Base-by-base conservation (phyloP, 2,113 vertebrate species). In the Platichthys flesus region DNA sequence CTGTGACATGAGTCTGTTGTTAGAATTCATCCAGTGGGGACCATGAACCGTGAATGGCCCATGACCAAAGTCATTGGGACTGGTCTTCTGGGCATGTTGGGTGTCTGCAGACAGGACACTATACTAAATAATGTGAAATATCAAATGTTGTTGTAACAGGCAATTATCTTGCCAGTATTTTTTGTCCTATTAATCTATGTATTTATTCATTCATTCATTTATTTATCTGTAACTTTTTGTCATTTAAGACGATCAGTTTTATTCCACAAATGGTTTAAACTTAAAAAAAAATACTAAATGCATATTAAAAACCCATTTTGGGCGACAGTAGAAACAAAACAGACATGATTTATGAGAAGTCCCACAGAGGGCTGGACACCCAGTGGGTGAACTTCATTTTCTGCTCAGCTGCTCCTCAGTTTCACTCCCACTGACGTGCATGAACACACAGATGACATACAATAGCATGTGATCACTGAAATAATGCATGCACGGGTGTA, bases 401-500 rank as follows among this genome's bases (percentile, higher is more conserved):
- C 70, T 62, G 85, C 85, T 57, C 42, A 68, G 40, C 67, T 80
- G 63, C 52, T 65, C 49, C 62, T 58, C 65, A 72, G 58, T 67
- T 56, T 72, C 62, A 66, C 77, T 67, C 52, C 49, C n/a, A 75
- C 5, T 4, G 23, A 35, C 73, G 75, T 59, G 59, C 67, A 35
- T 47, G 37, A 54, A 71, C 58, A 69, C 47, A 49, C 35, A 24
- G 31, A 31, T 31, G 31, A 31, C 31, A 31, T 7, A 31, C 31
- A 31, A 1, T 20, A 3, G 15, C 21, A 65, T 35, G 35, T 58
- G 63, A 52, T 13, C 55, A 47, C 16, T 31, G 49, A 59, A 71
- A 72, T 67, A 75, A 85, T 77, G 79, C 71, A 68, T 31, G 26
- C 65, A 35, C 42, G 54, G 28, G 77, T 12, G n/a, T 37, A 20